Conservation (phyloP, 2,888 invertebrate species). For the Melanostoma mellinum region DNA sequence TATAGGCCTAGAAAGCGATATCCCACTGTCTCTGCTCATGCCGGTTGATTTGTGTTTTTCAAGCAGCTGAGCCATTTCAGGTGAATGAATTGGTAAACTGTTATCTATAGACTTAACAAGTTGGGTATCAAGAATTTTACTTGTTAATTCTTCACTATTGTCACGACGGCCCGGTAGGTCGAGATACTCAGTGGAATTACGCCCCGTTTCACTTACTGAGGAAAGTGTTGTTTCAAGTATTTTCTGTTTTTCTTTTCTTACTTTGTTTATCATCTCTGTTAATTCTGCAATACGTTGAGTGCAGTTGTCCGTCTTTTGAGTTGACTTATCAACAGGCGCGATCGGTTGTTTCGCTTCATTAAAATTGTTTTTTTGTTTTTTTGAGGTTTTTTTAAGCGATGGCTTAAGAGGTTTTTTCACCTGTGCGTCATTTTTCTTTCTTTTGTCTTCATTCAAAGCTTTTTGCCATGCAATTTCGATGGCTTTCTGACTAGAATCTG, state of each 20-base stretch:
- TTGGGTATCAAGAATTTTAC: constrained; percentile 41
- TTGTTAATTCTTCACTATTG: constrained; percentile 46
- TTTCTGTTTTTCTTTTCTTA: constrained; percentile 84
- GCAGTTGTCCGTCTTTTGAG: constrained; percentile 83
- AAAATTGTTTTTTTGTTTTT: background rate
- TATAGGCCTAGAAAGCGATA: constrained; percentile 80
- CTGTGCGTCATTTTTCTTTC: background rate
- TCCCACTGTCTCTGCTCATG: constrained; percentile 80
- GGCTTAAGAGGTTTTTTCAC: background rate
- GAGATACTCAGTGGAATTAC: constrained; percentile 80
- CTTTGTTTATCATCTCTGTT: constrained; percentile 84
- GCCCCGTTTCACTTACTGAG: constrained; percentile 79
- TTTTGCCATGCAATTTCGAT: constrained; percentile 78
- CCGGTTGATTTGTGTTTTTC: constrained; percentile 79
- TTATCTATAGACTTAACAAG: constrained; percentile 41
- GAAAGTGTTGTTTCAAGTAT: constrained; percentile 82
- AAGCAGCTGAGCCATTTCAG: constrained; percentile 69
- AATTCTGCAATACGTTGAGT: constrained; percentile 84
- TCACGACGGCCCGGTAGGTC: constrained; percentile 77
- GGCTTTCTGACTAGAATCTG: constrained; percentile 74
- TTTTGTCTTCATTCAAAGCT: constrained; percentile 61
- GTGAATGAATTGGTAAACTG: constrained; percentile 57
- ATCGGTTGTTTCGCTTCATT: constrained; percentile 3
- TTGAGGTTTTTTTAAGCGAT: constrained; percentile 14
- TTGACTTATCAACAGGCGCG: constrained; percentile 80